Evolutionary conservation across 1,140 invertebrate species (phyloP).

Genomic region (Ceratosolen fusciceps): DNA sequence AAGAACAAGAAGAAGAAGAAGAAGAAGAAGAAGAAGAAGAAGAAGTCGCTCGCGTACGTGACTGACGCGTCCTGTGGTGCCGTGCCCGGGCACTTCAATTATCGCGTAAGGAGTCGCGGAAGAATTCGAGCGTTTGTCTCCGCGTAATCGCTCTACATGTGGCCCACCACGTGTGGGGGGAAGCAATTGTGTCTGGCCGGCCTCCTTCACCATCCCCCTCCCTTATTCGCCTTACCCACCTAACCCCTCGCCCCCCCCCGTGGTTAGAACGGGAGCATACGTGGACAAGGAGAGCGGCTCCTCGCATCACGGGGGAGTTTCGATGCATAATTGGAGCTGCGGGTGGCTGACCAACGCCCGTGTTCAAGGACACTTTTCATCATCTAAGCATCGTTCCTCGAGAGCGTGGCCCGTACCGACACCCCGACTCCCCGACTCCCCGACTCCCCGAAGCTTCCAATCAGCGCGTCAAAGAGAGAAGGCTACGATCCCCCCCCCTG

Average conservation of each 20-base stretch:
- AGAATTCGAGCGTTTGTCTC: constrained; percentile 45
- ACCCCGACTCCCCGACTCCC: too few species aligned
- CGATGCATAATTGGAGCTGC: constrained; percentile 60
- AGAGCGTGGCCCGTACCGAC: neutral
- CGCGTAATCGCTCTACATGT: constrained; percentile 35
- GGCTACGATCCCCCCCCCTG: too few species aligned
- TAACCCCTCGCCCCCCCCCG: neutral
- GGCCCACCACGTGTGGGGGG: neutral
- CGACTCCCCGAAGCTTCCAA: neutral
- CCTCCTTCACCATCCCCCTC: too few species aligned
- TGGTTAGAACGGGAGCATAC: neutral
- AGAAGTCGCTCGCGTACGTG: constrained; percentile 34
- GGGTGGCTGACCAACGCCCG: constrained; percentile 64
- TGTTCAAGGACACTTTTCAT: constrained; percentile 66
- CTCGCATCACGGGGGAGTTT: constrained; percentile 11
- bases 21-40: too few species aligned
- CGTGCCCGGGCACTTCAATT: constrained; percentile 39
- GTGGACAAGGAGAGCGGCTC: neutral
- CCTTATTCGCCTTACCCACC: too few species aligned
- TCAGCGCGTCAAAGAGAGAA: neutral
- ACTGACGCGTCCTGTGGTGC: constrained; percentile 21
- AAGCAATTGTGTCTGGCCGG: neutral
- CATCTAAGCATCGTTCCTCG: constrained; percentile 39
- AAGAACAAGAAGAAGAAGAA: too few species aligned
- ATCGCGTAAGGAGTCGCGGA: constrained; percentile 34